Conservation (phyloP, 2,113 vertebrate genomes). For the Sigmodon hispidus region DNA sequence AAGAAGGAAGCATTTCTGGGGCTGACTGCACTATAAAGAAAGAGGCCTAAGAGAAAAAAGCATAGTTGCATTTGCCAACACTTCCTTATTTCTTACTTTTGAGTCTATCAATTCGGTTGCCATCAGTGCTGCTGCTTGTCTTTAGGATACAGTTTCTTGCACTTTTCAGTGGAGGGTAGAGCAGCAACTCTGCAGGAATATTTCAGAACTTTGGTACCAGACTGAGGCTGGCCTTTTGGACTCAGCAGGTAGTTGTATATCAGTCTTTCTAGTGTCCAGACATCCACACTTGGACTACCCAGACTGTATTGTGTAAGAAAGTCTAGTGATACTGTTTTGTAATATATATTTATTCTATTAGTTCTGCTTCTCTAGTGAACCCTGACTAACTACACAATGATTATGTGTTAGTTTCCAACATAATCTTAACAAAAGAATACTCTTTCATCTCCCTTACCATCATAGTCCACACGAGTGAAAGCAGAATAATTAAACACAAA, state of each 20-base stretch:
- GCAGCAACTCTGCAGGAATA: not conserved
- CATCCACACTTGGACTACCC: not conserved
- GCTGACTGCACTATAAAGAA: not conserved
- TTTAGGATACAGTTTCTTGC: not conserved
- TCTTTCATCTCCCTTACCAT: not conserved
- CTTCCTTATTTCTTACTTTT: not conserved
- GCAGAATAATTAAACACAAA: not conserved
- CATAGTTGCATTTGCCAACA: not conserved
- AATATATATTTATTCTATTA: not conserved
- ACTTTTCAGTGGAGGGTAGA: not conserved
- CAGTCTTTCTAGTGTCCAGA: not conserved
- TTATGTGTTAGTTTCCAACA: not conserved
- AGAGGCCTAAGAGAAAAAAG: not conserved
- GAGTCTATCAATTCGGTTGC: not conserved
- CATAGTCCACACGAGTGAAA: not conserved
- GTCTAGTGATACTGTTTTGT: not conserved
- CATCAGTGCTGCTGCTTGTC: too few relatives aligned
- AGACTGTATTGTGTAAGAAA: not conserved
- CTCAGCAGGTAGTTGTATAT: not conserved
- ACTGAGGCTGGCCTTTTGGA: fast-evolving
- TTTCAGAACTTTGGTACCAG: not conserved
- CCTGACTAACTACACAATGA: not conserved
- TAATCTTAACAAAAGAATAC: not conserved
- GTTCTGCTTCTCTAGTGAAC: not conserved
- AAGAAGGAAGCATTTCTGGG: not conserved